Evolutionary conservation across 2,888 invertebrate genomes (phyloP), one percentile per base, ranked within the genome.

Genomic region (Eupithecia abbreviata): DNA sequence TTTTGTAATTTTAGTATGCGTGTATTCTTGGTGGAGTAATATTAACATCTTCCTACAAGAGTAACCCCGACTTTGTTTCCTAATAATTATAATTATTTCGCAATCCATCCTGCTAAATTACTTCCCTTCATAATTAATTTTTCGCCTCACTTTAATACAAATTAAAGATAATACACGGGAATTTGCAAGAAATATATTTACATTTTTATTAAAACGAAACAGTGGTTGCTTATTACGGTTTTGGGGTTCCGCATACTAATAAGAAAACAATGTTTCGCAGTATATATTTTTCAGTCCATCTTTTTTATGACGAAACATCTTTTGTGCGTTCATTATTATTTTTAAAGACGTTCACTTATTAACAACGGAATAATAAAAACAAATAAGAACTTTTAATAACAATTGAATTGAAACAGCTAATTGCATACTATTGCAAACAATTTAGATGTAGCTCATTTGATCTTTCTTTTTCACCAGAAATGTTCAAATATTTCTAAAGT

Each of bases 91-190:
- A 80, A 82, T 82, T 73, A 82, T 80, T 74, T 77, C 67, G 76
- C 79, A 73, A 81, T 82, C 77, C 72, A 81, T 82, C 78, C 72
- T 75, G 73, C 66, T 77, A 77, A 79, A 82, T 81, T 79, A 73
- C 79, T 81, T 81, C 82, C 82, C 55, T 55, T 51, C 41, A 18
- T 76, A 80, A 79, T 79, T 79, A 77, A 78, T 79, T 80, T 78
- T 74, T 79, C 69, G 68, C 75, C 62, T 71, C 30, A 66, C 66
- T 72, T 58, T 69, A 13, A 51, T 45, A 75, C 70, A 65, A 76
- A 74, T 74, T 78, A 69, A 72, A 62, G 51, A 74, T 73, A 78
- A 71, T 70, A 75, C 62, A 76, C 71, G 55, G 69, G 76, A 72
- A 74, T 74, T 72, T 49, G 74, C 62, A 74, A 78, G 74, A 78